phyloP scores from a whole-genome alignment of 2,113 vertebrate genomes.

The Burhinus bistriatus region DNA sequence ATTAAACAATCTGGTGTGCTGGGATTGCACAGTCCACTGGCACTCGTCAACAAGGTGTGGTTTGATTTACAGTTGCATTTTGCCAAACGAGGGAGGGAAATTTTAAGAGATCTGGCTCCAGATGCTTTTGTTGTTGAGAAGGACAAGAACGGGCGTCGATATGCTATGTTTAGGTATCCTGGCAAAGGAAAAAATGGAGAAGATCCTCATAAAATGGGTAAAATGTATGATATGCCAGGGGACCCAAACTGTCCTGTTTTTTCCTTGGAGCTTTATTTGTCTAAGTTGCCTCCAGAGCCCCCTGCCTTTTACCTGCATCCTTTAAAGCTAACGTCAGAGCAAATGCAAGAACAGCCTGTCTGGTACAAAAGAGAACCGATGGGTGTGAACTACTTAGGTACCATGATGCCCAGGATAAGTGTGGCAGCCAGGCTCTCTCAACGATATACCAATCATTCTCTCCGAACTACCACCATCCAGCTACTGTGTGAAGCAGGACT shows the following conservation, averaged over 20 bases:
- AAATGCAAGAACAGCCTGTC: slow-evolving; percentile 63
- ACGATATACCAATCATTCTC: slow-evolving; percentile 66
- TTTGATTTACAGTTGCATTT: slow-evolving; percentile 72
- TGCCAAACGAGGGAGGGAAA: slow-evolving; percentile 68
- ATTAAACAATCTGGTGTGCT: slow-evolving; percentile 65
- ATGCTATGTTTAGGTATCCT: slow-evolving; percentile 61
- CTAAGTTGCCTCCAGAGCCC: slow-evolving; percentile 65
- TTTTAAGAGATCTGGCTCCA: slow-evolving; percentile 68
- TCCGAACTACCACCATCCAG: slow-evolving; percentile 66
- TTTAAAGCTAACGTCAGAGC: slow-evolving; percentile 56
- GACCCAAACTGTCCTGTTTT: slow-evolving; percentile 67
- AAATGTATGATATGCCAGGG: slow-evolving; percentile 70
- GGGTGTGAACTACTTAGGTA: slow-evolving; percentile 68
- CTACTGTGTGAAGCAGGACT: slow-evolving; percentile 68
- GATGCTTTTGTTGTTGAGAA: slow-evolving; percentile 67
- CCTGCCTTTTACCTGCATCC: slow-evolving; percentile 68
- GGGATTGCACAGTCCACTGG: slow-evolving; percentile 63
- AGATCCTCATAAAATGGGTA: slow-evolving; percentile 66
- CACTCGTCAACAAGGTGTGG: slow-evolving; percentile 70
- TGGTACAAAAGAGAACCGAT: slow-evolving; percentile 70
- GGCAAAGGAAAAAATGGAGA: slow-evolving; percentile 60
- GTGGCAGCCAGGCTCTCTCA: slow-evolving; percentile 65
- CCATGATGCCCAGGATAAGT: slow-evolving; percentile 69
- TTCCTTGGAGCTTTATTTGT: slow-evolving; percentile 71
- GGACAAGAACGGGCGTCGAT: slow-evolving; percentile 58